Conservation (phyloP, 2,888 invertebrate species). For the Hypomecis punctinalis region DNA sequence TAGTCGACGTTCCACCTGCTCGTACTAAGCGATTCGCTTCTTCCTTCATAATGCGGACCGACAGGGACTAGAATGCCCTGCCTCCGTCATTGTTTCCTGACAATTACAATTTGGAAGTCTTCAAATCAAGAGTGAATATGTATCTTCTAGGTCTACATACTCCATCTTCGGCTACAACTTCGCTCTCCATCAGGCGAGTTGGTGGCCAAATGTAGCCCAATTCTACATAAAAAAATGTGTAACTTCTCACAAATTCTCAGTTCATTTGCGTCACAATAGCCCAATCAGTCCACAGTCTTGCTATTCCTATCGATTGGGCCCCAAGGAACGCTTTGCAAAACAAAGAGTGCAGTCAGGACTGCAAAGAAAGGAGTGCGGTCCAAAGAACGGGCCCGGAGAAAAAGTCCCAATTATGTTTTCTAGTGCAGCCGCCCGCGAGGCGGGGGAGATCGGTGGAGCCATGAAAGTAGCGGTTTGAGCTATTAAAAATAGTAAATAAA, state of each 20-base stretch:
- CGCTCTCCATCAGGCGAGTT: no score
- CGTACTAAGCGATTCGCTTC: no score
- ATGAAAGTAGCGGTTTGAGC: background rate
- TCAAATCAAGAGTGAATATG: no score
- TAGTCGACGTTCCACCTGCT: no score
- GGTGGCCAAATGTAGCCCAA: no score
- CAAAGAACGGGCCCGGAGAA: constrained; percentile 64
- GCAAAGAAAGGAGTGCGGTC: constrained; percentile 67
- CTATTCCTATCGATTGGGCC: constrained; percentile 67
- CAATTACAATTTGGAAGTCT: no score
- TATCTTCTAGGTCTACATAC: no score
- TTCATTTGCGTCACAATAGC: constrained; percentile 12
- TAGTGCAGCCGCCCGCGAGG: constrained; percentile 48
- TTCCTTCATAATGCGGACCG: no score
- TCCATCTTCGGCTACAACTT: no score
- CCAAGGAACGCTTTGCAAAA: constrained; percentile 79
- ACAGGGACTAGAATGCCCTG: no score
- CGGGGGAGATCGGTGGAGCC: constrained; percentile 23
- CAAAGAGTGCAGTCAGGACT: constrained; percentile 66
- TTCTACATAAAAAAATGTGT: no score
- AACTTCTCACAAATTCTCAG: background rate
- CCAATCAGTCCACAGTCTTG: constrained; percentile 11
- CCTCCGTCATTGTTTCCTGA: no score
- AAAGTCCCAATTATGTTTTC: constrained; percentile 83
- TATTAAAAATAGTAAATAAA: background rate